These are phyloP conservation scores for Busseola fusca DNA, from an alignment of 2,888 invertebrate genomes.

Conservation along the genomic window DNA sequence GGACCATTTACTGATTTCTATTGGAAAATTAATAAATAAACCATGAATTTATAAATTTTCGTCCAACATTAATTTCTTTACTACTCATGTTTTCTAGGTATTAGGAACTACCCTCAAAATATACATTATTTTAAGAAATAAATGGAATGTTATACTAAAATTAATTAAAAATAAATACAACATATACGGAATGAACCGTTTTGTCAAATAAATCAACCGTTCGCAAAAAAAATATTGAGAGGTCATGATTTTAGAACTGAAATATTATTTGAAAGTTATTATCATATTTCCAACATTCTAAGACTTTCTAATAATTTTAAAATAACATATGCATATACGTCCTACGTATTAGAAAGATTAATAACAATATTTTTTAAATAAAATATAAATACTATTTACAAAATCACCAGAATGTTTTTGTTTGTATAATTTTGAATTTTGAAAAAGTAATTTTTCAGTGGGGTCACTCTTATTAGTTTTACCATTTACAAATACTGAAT, in stretches of 20 bases:
- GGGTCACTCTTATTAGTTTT: slow-evolving; percentile 47
- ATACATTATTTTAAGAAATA: slow-evolving; percentile 75
- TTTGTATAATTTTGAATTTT: slow-evolving; percentile 60
- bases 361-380: slow-evolving; percentile 86
- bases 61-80: slow-evolving; percentile 58
- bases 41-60: slow-evolving; percentile 53
- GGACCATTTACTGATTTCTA: not conserved
- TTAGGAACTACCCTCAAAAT: slow-evolving; percentile 84
- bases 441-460: slow-evolving; percentile 40
- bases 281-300: slow-evolving; percentile 30
- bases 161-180: slow-evolving; percentile 74
- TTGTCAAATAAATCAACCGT: slow-evolving; percentile 56
- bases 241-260: slow-evolving; percentile 63
- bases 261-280: slow-evolving; percentile 56
- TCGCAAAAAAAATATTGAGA: slow-evolving; percentile 46
- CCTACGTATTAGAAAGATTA: slow-evolving; percentile 81
- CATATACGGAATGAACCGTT: slow-evolving; percentile 56
- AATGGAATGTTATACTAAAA: slow-evolving; percentile 75
- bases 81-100: slow-evolving; percentile 73
- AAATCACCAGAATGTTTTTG: slow-evolving; percentile 84
- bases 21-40: slow-evolving; percentile 32
- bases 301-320: slow-evolving; percentile 59
- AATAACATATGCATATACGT: slow-evolving; percentile 72
- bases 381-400: slow-evolving; percentile 89
- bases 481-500: slow-evolving; percentile 18